Evolutionary conservation across 35 echinoderm and acorn worm species (phyloP), one percentile per base, ranked within the genome.

Genomic region (Anneissia japonica): DNA sequence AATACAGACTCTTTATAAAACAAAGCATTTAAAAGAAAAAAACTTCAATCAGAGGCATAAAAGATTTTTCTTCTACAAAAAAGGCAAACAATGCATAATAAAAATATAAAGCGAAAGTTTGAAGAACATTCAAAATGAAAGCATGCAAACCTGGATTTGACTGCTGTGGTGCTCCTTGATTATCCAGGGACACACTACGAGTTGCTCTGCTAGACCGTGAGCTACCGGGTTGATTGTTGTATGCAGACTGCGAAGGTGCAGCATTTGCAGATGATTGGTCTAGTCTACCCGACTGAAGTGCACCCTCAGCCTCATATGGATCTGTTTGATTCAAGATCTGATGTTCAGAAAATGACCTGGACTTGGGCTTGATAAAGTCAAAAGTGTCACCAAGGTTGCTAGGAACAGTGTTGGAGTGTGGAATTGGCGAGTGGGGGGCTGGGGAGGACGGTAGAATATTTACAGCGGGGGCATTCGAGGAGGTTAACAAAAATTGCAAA

Each of bases 321-420:
- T 34, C 28, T 56, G 64, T 43, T 43, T 38, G 29, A 83, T 74
- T 43, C 73, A 39, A 33, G 51, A 46, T 73, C 41, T 81, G 72
- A 80, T 45, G 75, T 28, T 30, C 0, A 74, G 56, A 23, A 82
- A 83, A 72, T 83, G 87, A 77, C 31, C 85, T 74, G 74, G 55
- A 12, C 85, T 38, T 35, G 56, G 74, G 84, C 39, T 78, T 39
- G 55, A 32, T 26, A 32, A 72, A 32, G 80, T 89, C 93, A 81
- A 82, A 82, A 35, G 84, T 81, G n/a, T n/a, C n/a, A 23, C 76
- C 31, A 1, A 91, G 83, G 82, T 93, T 72, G 36, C 39, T 33
- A 31, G 93, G 93, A 26, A 88, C 93, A 3, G 89, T 91, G 0
- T 51, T 30, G 37, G 94, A 89, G 36, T 96, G 90, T 32, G 79